Base-by-base conservation (phyloP, 2,113 vertebrate species). In the Quiscalus mexicanus region DNA sequence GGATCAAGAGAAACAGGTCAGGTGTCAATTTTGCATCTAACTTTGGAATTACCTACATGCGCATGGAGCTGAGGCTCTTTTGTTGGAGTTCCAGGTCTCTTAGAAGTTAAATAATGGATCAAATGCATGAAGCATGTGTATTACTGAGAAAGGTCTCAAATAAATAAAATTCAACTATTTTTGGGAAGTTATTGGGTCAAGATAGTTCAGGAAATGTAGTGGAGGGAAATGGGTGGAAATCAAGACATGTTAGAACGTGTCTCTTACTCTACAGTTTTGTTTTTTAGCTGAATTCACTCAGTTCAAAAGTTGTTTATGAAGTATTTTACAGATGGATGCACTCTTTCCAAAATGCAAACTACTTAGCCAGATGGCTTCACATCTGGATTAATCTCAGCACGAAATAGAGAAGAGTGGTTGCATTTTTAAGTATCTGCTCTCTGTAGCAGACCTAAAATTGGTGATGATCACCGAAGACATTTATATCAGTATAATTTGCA, bases 341-440 rank as follows among this genome's bases (percentile, higher is more conserved):
- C 56, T 82, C 37, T 88, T 87, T 87, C 73, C 24, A 15, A 89
- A 83, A 95, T 70, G 60, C 91, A 96, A 96, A 69, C 60, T 68
- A 70, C 47, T 90, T 81, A 90, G 64, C 86, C 97, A 92, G 90
- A 89, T 94, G 91, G 69, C 77, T 77, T 90, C 81, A 92, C 96
- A 97, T 91, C 97, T 98, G 97, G 89, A 89, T 84, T 76, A 71
- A 64, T 47, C 52, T 77, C 83, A 84, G 28, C 55, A 50, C 1
- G 30, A 93, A 96, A 5, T 50, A 88, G 87, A 82, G 65, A 65
- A 77, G 63, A 47, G 24, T 28, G 87, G 91, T 86, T 84, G 84
- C 39, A n/a, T 87, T 97, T 95, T 83, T 83, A 96, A 94, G 68
- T 89, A 75, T 58, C 37, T 89, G 37, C 52, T 90, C 23, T 91